Evolutionary conservation across 2,888 invertebrate genomes (phyloP).

Genomic region (Troilus luridus): DNA sequence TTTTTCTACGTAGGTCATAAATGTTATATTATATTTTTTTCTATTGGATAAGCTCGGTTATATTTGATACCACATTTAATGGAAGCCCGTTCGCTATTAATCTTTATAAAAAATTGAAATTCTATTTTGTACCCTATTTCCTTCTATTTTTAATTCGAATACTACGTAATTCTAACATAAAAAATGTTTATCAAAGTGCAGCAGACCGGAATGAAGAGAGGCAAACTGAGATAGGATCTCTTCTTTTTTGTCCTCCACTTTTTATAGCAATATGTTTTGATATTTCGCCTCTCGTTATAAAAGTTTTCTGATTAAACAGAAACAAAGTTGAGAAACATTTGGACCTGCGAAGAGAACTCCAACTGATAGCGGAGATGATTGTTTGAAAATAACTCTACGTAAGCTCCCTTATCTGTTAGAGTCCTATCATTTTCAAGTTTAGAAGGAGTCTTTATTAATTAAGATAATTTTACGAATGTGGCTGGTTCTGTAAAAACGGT

Average conservation of each 20-base stretch:
- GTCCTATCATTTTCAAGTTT: neutral
- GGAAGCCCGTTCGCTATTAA: too few species aligned
- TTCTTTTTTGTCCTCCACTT: neutral
- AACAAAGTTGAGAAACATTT: neutral
- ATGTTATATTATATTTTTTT: too few species aligned
- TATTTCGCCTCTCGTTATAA: neutral
- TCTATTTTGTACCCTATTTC: too few species aligned
- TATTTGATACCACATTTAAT: too few species aligned
- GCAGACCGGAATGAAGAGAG: neutral
- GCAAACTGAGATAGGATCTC: neutral
- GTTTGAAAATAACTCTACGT: neutral
- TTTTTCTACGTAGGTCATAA: too few species aligned
- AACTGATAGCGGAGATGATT: constrained; percentile 3
- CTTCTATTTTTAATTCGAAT: too few species aligned
- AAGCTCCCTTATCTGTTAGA: neutral
- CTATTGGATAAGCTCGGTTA: too few species aligned
- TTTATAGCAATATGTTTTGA: neutral
- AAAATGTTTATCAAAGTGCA: neutral
- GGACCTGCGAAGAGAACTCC: neutral
- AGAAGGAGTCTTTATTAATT: neutral
- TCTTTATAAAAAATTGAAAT: too few species aligned
- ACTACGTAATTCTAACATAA: neutral
- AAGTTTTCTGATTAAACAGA: constrained; percentile 34
- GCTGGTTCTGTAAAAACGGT: neutral
- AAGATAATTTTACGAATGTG: neutral